Conservation (phyloP, 2,113 vertebrate genomes). For the Oostethus manadensis region DNA sequence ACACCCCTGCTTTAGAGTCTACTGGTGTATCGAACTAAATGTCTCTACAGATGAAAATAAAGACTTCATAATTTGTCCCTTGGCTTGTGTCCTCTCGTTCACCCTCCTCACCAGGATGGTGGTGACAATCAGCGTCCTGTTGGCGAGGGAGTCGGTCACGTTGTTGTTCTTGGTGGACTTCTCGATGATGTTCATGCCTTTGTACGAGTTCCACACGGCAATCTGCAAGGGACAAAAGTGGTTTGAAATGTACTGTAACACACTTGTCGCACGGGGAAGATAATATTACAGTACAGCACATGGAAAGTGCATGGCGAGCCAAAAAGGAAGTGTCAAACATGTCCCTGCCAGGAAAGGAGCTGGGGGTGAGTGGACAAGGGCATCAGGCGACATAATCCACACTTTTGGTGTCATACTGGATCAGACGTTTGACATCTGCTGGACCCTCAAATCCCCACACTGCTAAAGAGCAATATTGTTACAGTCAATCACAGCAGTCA, state of each 20-base stretch:
- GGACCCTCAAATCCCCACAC: constrained; percentile 49
- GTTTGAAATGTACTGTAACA: constrained; percentile 15
- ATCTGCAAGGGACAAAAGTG: constrained; percentile 72
- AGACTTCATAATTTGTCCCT: background rate
- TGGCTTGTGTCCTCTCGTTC: constrained; percentile 2
- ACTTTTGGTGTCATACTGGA: constrained; percentile 56
- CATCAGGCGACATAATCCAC: constrained; percentile 45
- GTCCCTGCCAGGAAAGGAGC: too few species aligned
- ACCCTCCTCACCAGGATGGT: constrained; percentile 87
- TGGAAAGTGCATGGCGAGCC: background rate
- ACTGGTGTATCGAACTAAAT: too few species aligned
- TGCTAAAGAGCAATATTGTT: constrained; percentile 39
- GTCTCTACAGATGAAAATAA: background rate
- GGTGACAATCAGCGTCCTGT: constrained; percentile 93
- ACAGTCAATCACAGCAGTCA: too few species aligned
- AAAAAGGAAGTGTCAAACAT: too few species aligned
- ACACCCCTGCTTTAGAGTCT: too few species aligned
- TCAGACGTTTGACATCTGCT: constrained; percentile 35
- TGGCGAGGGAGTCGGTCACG: constrained; percentile 88
- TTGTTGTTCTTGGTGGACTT: constrained; percentile 74
- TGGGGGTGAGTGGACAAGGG: constrained; percentile 1
- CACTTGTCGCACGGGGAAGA: background rate
- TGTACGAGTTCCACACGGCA: constrained; percentile 91
- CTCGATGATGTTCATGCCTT: constrained; percentile 89
- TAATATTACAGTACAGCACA: background rate